Evolutionary conservation across 2,113 vertebrate species (phyloP).

Genomic region (Panurus biarmicus): DNA sequence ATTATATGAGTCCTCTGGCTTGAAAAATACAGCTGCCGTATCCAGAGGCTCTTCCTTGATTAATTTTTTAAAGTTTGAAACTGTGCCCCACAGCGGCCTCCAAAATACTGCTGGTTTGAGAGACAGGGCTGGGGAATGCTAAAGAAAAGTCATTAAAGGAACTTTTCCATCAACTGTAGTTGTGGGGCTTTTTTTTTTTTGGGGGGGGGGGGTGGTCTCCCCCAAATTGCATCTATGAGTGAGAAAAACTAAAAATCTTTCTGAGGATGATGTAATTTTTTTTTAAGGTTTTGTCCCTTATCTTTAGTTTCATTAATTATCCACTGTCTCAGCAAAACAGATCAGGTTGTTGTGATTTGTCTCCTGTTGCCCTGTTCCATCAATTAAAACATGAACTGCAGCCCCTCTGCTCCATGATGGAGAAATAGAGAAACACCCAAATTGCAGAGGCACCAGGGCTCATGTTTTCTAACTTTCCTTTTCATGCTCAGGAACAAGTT

Average conservation of each 20-base stretch:
- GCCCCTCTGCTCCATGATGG: not conserved
- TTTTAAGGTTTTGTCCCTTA: not conserved
- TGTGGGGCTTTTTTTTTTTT: no score
- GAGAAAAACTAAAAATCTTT: not conserved
- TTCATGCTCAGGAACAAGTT: not conserved
- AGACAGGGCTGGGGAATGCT: not conserved
- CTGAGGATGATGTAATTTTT: not conserved
- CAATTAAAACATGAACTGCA: not conserved
- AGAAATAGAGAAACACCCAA: not conserved
- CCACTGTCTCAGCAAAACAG: not conserved
- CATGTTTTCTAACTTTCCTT: not conserved
- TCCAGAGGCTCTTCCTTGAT: not conserved
- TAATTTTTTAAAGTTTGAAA: not conserved
- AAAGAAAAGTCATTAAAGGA: not conserved
- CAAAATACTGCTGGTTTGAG: not conserved
- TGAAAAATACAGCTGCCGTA: not conserved
- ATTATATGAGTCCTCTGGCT: not conserved
- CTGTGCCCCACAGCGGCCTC: not conserved
- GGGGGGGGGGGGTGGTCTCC: fast-evolving
- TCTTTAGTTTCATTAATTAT: not conserved
- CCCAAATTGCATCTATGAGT: not conserved
- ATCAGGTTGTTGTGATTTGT: not conserved
- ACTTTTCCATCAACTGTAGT: not conserved
- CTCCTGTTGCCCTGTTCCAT: not conserved
- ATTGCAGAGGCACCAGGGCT: not conserved